phyloP scores from a whole-genome alignment of 92 coral and sea anemone genomes.

The Parazoanthus darwini region DNA sequence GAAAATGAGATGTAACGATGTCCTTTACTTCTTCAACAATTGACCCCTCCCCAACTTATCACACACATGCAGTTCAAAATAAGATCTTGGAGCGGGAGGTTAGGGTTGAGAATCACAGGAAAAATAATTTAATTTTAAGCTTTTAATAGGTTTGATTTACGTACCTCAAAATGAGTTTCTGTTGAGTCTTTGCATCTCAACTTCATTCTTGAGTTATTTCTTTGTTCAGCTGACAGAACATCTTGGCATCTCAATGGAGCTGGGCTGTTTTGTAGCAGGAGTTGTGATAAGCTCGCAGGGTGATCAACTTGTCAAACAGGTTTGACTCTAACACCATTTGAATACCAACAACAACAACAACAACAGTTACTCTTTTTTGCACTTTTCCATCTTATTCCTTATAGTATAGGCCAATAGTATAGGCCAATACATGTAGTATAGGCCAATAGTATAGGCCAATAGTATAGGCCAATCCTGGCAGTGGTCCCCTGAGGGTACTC shows the following conservation, averaged over 20 bases:
- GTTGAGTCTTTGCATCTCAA: background rate
- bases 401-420: too few relatives aligned
- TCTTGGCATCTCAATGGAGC: slow-evolving; percentile 97
- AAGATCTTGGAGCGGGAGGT: too few relatives aligned
- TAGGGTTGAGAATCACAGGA: too few relatives aligned
- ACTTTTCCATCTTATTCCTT: background rate
- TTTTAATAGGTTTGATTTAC: too few relatives aligned
- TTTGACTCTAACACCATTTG: slow-evolving; percentile 1
- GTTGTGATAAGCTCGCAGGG: slow-evolving; percentile 93
- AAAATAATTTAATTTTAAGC: too few relatives aligned
- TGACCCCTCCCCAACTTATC: background rate
- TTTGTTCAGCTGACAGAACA: slow-evolving; percentile 83
- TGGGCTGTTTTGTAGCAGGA: slow-evolving; percentile 98
- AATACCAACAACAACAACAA: too few relatives aligned
- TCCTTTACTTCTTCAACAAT: background rate
- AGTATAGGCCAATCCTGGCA: too few relatives aligned
- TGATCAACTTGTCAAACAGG: slow-evolving; percentile 89
- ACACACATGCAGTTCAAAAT: too few relatives aligned
- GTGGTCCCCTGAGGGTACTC: too few relatives aligned
- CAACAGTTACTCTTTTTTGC: background rate
- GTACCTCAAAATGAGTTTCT: background rate
- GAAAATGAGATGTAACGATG: background rate
- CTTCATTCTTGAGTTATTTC: background rate
- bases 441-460: too few relatives aligned
- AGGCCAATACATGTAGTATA: too few relatives aligned